These are phyloP conservation scores for Gavialis gangeticus DNA, from an alignment of 2,113 vertebrate genomes.

Conservation along the genomic window DNA sequence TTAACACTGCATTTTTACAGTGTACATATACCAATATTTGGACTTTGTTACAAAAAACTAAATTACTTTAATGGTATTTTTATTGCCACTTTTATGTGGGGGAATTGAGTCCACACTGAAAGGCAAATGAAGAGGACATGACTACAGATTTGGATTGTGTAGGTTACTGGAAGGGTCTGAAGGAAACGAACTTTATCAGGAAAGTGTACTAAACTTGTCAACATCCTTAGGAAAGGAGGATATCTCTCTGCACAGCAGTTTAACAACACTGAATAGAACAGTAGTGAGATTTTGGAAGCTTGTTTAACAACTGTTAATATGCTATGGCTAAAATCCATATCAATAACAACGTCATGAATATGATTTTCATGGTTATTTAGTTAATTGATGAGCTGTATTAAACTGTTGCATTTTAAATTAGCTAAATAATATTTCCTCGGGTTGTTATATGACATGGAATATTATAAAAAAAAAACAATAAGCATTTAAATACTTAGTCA, in stretches of 20 bases:
- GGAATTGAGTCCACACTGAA: background rate
- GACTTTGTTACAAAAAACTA: background rate
- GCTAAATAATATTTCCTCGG: background rate
- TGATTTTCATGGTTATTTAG: background rate
- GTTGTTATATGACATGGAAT: background rate
- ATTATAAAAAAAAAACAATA: background rate
- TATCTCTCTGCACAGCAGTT: too few relatives aligned
- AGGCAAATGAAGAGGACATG: background rate
- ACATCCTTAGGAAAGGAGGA: background rate
- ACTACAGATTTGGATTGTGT: background rate
- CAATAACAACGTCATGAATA: too few relatives aligned
- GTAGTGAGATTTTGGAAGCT: too few relatives aligned
- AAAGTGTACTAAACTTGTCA: background rate
- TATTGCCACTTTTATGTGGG: background rate
- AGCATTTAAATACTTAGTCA: background rate
- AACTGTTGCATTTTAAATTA: background rate
- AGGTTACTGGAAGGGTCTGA: background rate
- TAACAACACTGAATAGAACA: too few relatives aligned
- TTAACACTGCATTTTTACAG: background rate
- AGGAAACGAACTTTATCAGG: background rate
- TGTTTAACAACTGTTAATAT: too few relatives aligned
- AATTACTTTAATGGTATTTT: background rate
- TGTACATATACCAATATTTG: background rate
- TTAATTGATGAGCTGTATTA: background rate
- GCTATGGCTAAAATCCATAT: too few relatives aligned